These are phyloP conservation scores for Mythimna ferrago DNA, from an alignment of 2,888 invertebrate genomes.

Conservation along the genomic window DNA sequence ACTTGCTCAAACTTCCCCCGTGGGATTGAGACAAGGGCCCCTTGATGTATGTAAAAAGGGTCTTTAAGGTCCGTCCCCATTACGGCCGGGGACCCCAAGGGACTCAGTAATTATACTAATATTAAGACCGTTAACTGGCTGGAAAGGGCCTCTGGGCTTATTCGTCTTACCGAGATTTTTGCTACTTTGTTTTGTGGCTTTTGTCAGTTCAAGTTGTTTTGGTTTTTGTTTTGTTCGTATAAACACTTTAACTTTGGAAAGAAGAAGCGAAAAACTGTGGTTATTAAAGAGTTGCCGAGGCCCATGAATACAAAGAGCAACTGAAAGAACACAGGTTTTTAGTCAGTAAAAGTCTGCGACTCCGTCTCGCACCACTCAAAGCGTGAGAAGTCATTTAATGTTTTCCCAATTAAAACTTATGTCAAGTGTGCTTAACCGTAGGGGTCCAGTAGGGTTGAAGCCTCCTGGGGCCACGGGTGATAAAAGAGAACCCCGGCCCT, in stretches of 20 bases:
- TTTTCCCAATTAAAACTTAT: no score
- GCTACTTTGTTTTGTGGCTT: not conserved
- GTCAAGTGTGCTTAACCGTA: no score
- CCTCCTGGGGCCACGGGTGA: no score
- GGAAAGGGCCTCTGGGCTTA: conserved; percentile 1
- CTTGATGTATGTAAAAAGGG: conserved; percentile 44
- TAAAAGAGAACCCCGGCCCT: no score
- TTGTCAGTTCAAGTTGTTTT: not conserved
- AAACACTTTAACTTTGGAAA: not conserved
- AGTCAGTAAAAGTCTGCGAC: not conserved
- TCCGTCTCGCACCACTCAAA: not conserved
- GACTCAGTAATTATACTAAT: conserved; percentile 45
- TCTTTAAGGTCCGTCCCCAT: conserved; percentile 12
- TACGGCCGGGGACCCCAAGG: not conserved
- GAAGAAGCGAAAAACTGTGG: not conserved
- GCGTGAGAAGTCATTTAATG: no score
- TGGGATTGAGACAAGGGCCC: conserved; percentile 29
- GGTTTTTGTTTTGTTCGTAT: not conserved
- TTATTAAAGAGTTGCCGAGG: no score
- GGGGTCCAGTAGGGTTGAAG: no score
- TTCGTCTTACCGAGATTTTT: conserved; percentile 16
- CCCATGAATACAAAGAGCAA: no score
- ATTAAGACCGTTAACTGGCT: conserved; percentile 21
- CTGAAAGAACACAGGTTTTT: not conserved
- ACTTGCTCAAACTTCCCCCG: conserved; percentile 44